A percentile compares a stretch with the other conserved stretches of the same genome.
Conservation (phyloP, 2,888 invertebrate genomes). For the Ernsta delagoae region DNA sequence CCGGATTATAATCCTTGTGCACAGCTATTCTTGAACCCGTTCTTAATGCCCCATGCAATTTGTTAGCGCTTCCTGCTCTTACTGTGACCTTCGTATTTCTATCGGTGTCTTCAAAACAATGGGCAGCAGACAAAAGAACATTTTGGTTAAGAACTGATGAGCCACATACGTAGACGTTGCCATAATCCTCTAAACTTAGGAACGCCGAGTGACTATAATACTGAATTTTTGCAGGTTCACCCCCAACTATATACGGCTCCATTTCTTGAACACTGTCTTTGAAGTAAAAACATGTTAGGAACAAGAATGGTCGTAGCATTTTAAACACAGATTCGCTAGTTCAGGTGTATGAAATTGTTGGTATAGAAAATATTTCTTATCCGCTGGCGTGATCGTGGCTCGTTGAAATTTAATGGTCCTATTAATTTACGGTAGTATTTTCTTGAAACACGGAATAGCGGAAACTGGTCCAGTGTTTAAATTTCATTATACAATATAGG, state of each 20-base stretch:
- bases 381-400: conserved; percentile 17
- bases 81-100: conserved; percentile 20
- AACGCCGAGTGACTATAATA: conserved; percentile 49
- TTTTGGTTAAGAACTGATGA: conserved; percentile 52
- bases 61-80: conserved; percentile 45
- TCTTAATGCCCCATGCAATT: conserved; percentile 27
- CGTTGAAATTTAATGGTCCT: conserved; percentile 29
- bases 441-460: conserved; percentile 21
- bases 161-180: conserved; percentile 46
- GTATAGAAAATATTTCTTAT: conserved; percentile 25
- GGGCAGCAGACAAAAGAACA: conserved; percentile 52
- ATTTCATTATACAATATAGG: conserved; percentile 22
- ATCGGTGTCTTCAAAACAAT: conserved; percentile 48
- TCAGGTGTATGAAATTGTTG: conserved; percentile 13
- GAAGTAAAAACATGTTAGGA: background rate
- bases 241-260: conserved; percentile 40
- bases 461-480: conserved; percentile 22
- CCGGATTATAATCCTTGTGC: conserved; percentile 39
- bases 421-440: conserved; percentile 29
- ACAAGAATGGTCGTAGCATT: background rate
- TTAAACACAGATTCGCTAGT: background rate
- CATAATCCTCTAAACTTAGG: conserved; percentile 35
- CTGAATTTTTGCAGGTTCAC: conserved; percentile 41
- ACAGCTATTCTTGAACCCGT: conserved; percentile 6
- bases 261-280: background rate